phyloP scores from a whole-genome alignment of 2,797 vertebrate genomes.

The Spinibarbus caldwelli region DNA sequence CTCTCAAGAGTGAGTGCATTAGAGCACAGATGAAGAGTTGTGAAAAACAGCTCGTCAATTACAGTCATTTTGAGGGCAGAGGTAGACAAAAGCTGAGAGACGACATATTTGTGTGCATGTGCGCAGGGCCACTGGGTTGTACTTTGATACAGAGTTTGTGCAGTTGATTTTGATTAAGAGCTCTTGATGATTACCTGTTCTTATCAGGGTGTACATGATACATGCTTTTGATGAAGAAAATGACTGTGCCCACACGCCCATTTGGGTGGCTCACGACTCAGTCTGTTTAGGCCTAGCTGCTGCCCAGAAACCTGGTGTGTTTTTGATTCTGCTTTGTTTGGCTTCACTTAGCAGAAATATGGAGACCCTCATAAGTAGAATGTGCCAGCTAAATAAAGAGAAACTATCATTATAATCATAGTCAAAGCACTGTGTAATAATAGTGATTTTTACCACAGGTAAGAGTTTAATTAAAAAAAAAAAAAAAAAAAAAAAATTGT shows the following conservation, averaged over 20 bases:
- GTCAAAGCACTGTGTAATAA: background rate
- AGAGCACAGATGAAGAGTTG: conserved; percentile 36
- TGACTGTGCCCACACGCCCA: conserved; percentile 62
- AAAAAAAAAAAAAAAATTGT: too few species aligned
- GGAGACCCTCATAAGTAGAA: background rate
- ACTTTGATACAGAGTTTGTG: conserved; percentile 57
- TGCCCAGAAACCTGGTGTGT: conserved; percentile 40
- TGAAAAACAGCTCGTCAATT: conserved; percentile 51
- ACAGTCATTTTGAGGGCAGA: conserved; percentile 61
- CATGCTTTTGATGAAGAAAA: conserved; percentile 66
- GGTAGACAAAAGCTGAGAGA: conserved; percentile 58
- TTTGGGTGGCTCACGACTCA: conserved; percentile 62
- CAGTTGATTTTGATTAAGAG: conserved; percentile 69
- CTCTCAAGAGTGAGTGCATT: conserved; percentile 45
- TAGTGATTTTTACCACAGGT: background rate
- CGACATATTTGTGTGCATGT: conserved; percentile 28
- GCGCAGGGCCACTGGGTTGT: conserved; percentile 34
- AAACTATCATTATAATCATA: conserved; percentile 8
- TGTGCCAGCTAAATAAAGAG: background rate
- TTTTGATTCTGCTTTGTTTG: conserved; percentile 32
- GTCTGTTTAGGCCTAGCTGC: conserved; percentile 55
- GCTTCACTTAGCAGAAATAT: conserved; percentile 24
- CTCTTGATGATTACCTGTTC: conserved; percentile 66
- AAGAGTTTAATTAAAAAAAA: background rate
- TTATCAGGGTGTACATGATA: conserved; percentile 59